Percentiles rank a stretch among this genome's conserved stretches.
Evolutionary conservation across 2,888 invertebrate genomes (phyloP).

Genomic region (Andricus quercusramuli): DNA sequence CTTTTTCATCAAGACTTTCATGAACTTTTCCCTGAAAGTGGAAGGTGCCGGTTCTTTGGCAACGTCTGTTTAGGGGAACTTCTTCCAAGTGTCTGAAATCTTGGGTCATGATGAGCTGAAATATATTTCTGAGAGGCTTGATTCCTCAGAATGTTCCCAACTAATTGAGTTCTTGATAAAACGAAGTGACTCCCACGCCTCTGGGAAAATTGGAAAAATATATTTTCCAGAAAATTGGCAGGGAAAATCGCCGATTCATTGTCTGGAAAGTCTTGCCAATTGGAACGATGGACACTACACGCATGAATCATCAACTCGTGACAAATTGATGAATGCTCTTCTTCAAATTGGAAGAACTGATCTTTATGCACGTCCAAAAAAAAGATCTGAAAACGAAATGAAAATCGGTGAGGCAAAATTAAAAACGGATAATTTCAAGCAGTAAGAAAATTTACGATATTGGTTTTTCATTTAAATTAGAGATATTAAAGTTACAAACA

Average conservation of each 20-base stretch:
- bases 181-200: not conserved
- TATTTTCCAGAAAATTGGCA: not conserved
- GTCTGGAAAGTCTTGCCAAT: slow-evolving; percentile 18
- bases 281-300: not conserved
- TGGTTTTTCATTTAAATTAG: not conserved
- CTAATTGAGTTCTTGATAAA: slow-evolving; percentile 11
- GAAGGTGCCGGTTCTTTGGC: slow-evolving; percentile 33
- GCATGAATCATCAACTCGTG: not conserved
- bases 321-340: slow-evolving; percentile 5
- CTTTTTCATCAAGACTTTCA: not conserved
- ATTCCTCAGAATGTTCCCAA: slow-evolving; percentile 9
- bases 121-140: slow-evolving; percentile 8
- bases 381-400: not conserved
- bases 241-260: not conserved
- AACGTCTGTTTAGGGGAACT: slow-evolving; percentile 36
- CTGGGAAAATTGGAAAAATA: not conserved
- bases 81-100: not conserved
- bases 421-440: not conserved
- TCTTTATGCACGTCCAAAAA: not conserved
- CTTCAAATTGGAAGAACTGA: slow-evolving; percentile 13
- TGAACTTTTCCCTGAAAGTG: slow-evolving; percentile 31
- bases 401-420: not conserved
- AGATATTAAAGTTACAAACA: not conserved
- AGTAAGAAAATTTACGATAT: slow-evolving; percentile 5
- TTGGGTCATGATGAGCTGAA: slow-evolving; percentile 25